Percentiles rank a stretch among this genome's conserved stretches.
Evolutionary conservation across 2,113 vertebrate species (phyloP).

Genomic region (Periophthalmodon schlosseri): DNA sequence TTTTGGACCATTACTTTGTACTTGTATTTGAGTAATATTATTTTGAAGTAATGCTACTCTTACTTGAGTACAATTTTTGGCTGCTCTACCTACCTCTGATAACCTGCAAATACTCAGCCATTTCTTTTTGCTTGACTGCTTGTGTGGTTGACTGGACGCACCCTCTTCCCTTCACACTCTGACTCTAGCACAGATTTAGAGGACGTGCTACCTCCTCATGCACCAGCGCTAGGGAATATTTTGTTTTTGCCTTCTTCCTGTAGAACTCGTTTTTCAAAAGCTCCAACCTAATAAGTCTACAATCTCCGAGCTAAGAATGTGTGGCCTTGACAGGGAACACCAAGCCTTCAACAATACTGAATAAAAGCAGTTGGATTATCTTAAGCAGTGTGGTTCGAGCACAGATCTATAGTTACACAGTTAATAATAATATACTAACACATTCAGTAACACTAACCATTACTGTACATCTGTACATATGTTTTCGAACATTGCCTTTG

Average conservation of each 20-base stretch:
- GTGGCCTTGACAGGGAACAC: background rate
- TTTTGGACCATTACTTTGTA: too few species aligned
- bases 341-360: background rate
- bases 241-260: slow-evolving; percentile 69
- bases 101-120: too few species aligned
- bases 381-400: background rate
- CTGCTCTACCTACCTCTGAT: too few species aligned
- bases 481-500: too few species aligned
- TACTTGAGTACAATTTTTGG: too few species aligned
- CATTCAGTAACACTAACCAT: too few species aligned
- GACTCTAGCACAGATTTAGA: slow-evolving; percentile 28
- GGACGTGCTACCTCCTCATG: slow-evolving; percentile 40
- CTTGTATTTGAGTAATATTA: too few species aligned
- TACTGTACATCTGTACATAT: too few species aligned
- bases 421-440: too few species aligned
- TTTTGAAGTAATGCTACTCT: too few species aligned
- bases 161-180: background rate
- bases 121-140: background rate
- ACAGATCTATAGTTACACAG: too few species aligned
- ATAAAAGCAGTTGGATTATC: background rate
- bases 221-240: slow-evolving; percentile 44
- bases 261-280: slow-evolving; percentile 67
- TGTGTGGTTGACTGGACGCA: background rate
- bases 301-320: background rate
- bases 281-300: background rate